Conservation (phyloP, 2,797 vertebrate species). For the Vespertilio murinus region DNA sequence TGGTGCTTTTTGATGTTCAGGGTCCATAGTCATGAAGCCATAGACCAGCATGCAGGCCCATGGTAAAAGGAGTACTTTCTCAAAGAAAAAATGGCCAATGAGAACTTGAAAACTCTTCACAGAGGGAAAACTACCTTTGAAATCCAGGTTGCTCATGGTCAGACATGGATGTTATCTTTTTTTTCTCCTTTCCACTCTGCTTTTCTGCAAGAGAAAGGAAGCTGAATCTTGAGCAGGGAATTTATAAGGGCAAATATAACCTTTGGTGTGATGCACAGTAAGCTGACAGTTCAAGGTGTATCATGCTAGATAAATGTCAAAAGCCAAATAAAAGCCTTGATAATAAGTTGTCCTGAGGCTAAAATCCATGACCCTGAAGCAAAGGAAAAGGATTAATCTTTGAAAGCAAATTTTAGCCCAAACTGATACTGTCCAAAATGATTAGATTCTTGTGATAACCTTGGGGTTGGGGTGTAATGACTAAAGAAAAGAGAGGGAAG, state of each 20-base stretch:
- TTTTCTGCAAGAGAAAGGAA: conserved; percentile 53
- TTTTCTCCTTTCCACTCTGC: conserved; percentile 34
- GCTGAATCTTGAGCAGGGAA: conserved; percentile 59
- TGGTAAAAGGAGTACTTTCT: background rate
- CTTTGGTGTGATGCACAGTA: conserved; percentile 77
- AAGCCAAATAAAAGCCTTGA: conserved; percentile 74
- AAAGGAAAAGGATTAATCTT: conserved; percentile 58
- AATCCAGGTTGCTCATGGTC: background rate
- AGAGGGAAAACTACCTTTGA: conserved; percentile 8
- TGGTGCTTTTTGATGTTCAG: background rate
- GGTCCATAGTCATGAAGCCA: background rate
- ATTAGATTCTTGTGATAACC: background rate
- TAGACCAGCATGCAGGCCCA: background rate
- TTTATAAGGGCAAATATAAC: conserved; percentile 80
- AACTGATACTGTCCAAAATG: conserved; percentile 25
- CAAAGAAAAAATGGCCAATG: background rate
- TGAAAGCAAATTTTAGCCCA: conserved; percentile 70
- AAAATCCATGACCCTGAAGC: conserved; percentile 69
- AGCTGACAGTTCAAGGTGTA: conserved; percentile 80
- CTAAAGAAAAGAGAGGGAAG: background rate
- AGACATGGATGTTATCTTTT: conserved; percentile 40
- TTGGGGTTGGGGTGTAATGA: too few species aligned
- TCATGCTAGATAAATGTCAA: conserved; percentile 80
- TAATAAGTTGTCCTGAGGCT: conserved; percentile 72
- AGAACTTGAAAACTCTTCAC: background rate